phyloP scores from a whole-genome alignment of 2,113 vertebrate genomes.

The Bubo blakistoni region DNA sequence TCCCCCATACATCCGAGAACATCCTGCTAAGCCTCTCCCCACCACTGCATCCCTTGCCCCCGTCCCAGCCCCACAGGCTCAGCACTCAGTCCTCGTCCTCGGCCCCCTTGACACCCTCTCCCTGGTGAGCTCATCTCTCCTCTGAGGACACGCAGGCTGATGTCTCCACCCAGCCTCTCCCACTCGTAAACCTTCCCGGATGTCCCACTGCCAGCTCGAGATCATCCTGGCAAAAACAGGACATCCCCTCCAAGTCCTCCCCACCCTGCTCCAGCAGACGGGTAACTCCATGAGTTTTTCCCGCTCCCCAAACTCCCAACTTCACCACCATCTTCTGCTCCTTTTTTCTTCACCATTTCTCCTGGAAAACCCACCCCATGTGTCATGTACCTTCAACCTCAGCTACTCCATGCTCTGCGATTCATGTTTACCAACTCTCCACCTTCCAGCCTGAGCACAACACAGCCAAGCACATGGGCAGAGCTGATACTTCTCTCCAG shows the following conservation, averaged over 20 bases:
- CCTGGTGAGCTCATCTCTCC: background rate
- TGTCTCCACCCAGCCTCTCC: background rate
- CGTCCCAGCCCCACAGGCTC: background rate
- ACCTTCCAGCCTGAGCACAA: background rate
- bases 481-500: background rate
- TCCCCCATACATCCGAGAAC: background rate
- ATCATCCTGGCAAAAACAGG: background rate
- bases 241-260: background rate
- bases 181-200: background rate
- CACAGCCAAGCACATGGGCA: accelerated
- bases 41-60: accelerated
- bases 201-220: background rate
- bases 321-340: background rate
- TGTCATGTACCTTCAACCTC: background rate
- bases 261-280: background rate
- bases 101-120: background rate
- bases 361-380: background rate
- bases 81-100: background rate
- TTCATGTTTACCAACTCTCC: background rate
- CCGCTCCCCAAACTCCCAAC: background rate
- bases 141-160: background rate
- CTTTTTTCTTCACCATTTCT: background rate
- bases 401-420: background rate
- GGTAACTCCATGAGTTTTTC: background rate
- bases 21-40: background rate